Conservation (phyloP, 2,113 vertebrate species). For the Charadrius vociferus region DNA sequence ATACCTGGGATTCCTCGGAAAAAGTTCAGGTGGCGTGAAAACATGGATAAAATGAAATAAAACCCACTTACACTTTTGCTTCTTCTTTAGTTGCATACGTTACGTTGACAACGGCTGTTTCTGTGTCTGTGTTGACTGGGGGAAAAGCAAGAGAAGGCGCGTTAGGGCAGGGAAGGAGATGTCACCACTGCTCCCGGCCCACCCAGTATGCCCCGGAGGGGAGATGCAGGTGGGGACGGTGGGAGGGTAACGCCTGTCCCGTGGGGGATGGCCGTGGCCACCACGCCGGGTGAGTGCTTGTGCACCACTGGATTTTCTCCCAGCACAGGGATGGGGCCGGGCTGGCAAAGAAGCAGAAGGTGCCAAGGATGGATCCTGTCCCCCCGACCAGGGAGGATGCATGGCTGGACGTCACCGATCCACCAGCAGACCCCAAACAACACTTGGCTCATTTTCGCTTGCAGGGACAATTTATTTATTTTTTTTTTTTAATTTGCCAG, state of each 20-base stretch:
- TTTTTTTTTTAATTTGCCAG: background rate
- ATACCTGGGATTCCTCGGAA: background rate
- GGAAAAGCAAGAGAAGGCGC: background rate
- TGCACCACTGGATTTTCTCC: background rate
- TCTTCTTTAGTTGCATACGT: slow-evolving; percentile 91
- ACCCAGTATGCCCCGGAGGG: accelerated
- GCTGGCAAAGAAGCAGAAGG: background rate
- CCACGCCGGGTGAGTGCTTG: accelerated
- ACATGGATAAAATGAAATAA: accelerated
- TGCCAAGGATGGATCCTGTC: background rate
- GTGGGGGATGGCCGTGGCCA: accelerated
- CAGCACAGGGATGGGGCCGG: background rate
- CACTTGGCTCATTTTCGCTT: background rate
- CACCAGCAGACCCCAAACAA: background rate
- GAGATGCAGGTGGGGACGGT: accelerated
- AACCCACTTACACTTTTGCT: slow-evolving; percentile 88
- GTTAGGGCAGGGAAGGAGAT: background rate
- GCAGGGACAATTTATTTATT: background rate
- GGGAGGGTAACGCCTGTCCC: background rate
- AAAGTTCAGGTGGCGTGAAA: background rate
- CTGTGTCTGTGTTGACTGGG: slow-evolving; percentile 93
- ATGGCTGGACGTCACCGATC: accelerated
- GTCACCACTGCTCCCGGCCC: accelerated
- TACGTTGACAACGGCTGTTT: slow-evolving; percentile 95
- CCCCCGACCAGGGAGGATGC: background rate